Percentiles rank a stretch among this genome's conserved stretches.
These are phyloP conservation scores for Napeogenes sylphis DNA, from an alignment of 2,888 invertebrate species.

Conservation along the genomic window DNA sequence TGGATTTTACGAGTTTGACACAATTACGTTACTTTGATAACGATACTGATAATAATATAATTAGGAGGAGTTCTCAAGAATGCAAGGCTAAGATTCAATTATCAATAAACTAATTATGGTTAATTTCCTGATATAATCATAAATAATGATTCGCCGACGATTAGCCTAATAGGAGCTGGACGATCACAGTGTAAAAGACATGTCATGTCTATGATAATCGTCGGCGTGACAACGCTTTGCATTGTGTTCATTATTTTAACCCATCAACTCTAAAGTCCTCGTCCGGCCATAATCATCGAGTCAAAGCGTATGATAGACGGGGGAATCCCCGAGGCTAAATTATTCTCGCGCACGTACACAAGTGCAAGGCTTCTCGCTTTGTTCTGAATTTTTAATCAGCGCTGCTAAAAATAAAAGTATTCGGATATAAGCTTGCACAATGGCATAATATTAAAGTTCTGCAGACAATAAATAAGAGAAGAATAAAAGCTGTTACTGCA, in stretches of 20 bases:
- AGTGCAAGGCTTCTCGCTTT: constrained; percentile 59
- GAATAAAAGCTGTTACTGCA: constrained; percentile 23
- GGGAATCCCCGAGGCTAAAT: constrained; percentile 61
- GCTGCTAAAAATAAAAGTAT: constrained; percentile 31
- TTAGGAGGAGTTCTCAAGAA: no score
- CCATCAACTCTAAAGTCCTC: constrained; percentile 43
- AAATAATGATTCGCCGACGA: no score
- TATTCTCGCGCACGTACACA: constrained; percentile 69
- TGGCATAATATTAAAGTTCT: constrained; percentile 29
- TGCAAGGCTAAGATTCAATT: no score
- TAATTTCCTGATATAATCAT: no score
- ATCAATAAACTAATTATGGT: no score
- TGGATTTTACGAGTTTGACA: background rate
- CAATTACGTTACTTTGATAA: background rate
- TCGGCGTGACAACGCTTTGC: constrained; percentile 18
- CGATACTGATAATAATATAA: no score
- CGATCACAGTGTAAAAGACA: background rate
- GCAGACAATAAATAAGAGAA: constrained; percentile 25
- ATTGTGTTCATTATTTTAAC: constrained; percentile 35
- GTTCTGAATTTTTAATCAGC: constrained; percentile 70
- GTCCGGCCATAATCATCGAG: constrained; percentile 49
- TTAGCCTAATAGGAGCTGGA: no score
- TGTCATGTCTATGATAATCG: constrained; percentile 16
- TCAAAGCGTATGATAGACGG: constrained; percentile 59
- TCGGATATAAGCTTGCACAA: constrained; percentile 29